Evolutionary conservation across 2,888 invertebrate genomes (phyloP).

Genomic region (Pseudococcus jackbeardsleyi): DNA sequence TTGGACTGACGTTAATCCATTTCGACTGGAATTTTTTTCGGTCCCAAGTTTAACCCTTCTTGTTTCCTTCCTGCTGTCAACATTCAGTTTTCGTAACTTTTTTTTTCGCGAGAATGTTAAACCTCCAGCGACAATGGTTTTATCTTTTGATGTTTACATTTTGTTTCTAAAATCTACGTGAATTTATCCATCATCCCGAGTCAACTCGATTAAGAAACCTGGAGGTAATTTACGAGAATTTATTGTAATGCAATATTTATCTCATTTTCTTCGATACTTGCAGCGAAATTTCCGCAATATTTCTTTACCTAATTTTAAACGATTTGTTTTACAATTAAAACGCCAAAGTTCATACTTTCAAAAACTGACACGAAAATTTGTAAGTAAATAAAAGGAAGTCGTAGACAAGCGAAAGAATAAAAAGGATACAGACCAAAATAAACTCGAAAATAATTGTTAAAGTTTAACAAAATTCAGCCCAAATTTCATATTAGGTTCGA

Average conservation of each 20-base stretch:
- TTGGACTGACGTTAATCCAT: constrained; percentile 11
- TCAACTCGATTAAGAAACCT: not conserved
- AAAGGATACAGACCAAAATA: constrained; percentile 19
- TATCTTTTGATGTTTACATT: not conserved
- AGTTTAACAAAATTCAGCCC: not conserved
- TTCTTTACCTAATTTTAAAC: not conserved
- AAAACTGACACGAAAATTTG: not conserved
- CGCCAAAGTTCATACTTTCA: not conserved
- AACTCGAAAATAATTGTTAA: constrained; percentile 29
- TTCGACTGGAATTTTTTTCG: not conserved
- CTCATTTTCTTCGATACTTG: not conserved
- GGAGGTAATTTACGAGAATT: not conserved
- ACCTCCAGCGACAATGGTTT: not conserved
- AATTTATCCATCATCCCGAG: not conserved
- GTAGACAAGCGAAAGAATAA: not conserved
- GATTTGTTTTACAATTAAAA: not conserved
- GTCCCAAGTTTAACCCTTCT: not conserved
- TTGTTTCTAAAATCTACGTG: not conserved
- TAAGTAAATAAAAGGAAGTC: constrained; percentile 28
- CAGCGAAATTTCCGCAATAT: not conserved
- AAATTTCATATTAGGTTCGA: not conserved
- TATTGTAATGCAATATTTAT: not conserved
- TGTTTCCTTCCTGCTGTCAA: not conserved
- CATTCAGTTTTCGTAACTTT: not conserved
- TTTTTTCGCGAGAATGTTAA: not conserved